phyloP scores from a whole-genome alignment of 2,797 vertebrate genomes.

The Calcarius lapponicus region DNA sequence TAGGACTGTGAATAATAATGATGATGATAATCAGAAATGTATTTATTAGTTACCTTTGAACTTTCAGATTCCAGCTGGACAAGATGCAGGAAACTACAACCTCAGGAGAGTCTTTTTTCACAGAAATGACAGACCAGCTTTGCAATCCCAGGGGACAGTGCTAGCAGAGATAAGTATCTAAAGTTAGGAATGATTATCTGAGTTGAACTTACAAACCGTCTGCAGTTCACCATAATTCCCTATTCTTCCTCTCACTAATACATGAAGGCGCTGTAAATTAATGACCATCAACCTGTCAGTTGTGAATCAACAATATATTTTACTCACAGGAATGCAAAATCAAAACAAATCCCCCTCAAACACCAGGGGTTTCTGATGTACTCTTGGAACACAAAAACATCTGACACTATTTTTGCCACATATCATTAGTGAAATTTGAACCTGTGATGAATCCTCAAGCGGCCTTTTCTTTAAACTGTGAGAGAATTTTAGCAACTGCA shows the following conservation, averaged over 20 bases:
- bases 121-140: constrained; percentile 35
- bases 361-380: background rate
- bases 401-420: constrained; percentile 52
- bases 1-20: constrained; percentile 36
- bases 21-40: constrained; percentile 60
- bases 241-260: background rate
- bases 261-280: constrained; percentile 39
- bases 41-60: constrained; percentile 65
- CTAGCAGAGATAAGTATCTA: constrained; percentile 58
- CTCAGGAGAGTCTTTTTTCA: constrained; percentile 52
- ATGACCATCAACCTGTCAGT: background rate
- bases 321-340: constrained; percentile 20
- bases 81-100: constrained; percentile 47
- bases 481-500: constrained; percentile 55
- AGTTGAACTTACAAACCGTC: constrained; percentile 57
- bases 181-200: constrained; percentile 63
- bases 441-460: constrained; percentile 39
- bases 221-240: background rate
- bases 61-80: constrained; percentile 48
- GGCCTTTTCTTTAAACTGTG: constrained; percentile 28
- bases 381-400: constrained; percentile 32
- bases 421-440: constrained; percentile 54
- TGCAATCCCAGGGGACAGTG: background rate
- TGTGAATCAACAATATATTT: constrained; percentile 24
- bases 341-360: constrained; percentile 43